Evolutionary conservation across 2,888 invertebrate genomes (phyloP), one percentile per base, ranked within the genome.

Genomic region (Creontiades dilutus): DNA sequence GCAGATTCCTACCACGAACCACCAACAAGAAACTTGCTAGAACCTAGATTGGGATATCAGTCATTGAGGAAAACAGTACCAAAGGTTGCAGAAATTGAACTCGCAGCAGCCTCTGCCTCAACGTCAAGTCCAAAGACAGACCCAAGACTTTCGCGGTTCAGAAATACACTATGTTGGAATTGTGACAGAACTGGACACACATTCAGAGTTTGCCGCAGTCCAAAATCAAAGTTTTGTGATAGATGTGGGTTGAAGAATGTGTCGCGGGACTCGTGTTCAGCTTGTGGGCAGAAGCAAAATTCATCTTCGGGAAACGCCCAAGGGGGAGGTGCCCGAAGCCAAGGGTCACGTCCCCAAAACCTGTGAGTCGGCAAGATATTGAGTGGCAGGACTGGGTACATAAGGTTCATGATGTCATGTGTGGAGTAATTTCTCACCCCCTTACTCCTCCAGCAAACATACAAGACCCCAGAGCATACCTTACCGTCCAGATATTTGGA

Each of bases 21-120:
- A 7, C 52, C 78, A 3, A 52, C 27, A 0, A 23, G 16, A 48
- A 47, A 48, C 19, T 28, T 75, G 13, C 76, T 91, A 14, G 91
- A 91, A 78, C 91, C 91, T 3, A 91, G 90, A 37, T 61, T 91
- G 11, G 91, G 91, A 0, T 91, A 90, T 78, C 48, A 80, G 19
- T 23, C 28, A 47, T 3, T 28, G 0, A 14, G 48, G 23, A 28
- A 28, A 81, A 14, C 57, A 14, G 9, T 13, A 2, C 28, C 28
- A 0, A 76, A 28, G n/a, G 46, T 76, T 76, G 76, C 76, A 2
- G 76, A 76, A 46, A n/a, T 76, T 1, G 19, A 46, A n/a, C 46
- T 19, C 1, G 37, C 78, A 0, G 76, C 46, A 46, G 27, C 16
- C 1, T 9, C 46, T 11, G 14, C 78, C 7, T n/a, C n/a, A n/a